A percentile compares a stretch with the other conserved stretches of the same genome.
These are phyloP conservation scores for Rhincodon typus DNA, from an alignment of 2,797 vertebrate species.

Conservation along the genomic window DNA sequence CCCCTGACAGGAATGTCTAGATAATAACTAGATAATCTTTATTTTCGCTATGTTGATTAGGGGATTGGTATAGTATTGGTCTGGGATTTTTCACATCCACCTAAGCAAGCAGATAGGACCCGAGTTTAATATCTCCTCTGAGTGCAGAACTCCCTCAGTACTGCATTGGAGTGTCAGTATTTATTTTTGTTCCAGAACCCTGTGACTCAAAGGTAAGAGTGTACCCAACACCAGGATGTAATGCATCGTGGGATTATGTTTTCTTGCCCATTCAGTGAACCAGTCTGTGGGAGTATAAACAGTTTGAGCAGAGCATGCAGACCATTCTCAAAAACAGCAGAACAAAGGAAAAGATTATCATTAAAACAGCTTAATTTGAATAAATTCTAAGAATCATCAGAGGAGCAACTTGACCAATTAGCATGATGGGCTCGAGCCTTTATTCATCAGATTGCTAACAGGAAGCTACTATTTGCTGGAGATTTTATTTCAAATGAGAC, in stretches of 20 bases:
- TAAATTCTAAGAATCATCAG: neutral
- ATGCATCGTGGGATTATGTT: neutral
- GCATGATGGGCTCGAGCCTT: neutral
- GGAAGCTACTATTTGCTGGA: neutral
- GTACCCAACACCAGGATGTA: neutral
- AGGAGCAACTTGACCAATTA: neutral
- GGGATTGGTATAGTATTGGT: too few species aligned
- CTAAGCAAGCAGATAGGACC: too few species aligned
- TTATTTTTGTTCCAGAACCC: neutral
- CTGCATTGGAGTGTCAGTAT: neutral
- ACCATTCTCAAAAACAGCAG: neutral
- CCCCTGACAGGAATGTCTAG: too few species aligned
- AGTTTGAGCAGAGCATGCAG: neutral
- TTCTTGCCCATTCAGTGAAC: neutral
- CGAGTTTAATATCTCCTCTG: neutral
- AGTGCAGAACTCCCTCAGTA: neutral
- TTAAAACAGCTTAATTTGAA: neutral
- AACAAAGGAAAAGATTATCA: neutral
- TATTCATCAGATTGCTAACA: constrained; percentile 1
- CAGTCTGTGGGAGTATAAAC: neutral
- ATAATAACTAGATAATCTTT: too few species aligned
- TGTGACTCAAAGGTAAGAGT: neutral
- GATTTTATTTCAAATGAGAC: neutral
- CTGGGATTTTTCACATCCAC: too few species aligned
- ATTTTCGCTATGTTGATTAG: too few species aligned